These are phyloP conservation scores for Erannis defoliaria DNA, from an alignment of 2,888 invertebrate species.

Conservation along the genomic window DNA sequence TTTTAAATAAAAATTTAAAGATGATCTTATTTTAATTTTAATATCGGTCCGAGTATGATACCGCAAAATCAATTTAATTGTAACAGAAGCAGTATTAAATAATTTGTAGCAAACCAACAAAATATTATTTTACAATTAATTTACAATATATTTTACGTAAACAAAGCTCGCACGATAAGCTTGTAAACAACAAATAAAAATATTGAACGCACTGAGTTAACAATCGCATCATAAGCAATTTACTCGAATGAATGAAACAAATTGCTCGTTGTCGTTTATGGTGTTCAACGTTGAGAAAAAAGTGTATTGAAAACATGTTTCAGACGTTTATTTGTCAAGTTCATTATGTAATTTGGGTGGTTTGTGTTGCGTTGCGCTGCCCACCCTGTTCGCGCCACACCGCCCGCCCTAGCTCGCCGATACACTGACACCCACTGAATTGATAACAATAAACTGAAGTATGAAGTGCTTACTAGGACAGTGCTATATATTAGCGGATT, in stretches of 20 bases:
- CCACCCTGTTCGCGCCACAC: conserved; percentile 35
- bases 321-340: conserved; percentile 57
- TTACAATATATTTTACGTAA: no score
- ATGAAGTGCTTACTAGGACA: no score
- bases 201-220: conserved; percentile 61
- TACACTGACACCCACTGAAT: conserved; percentile 33
- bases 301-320: conserved; percentile 68
- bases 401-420: conserved; percentile 41
- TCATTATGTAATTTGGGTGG: conserved; percentile 69
- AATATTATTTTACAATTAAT: no score
- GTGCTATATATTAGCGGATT: no score
- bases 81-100: no score
- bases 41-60: no score
- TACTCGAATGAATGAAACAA: conserved; percentile 75
- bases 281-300: conserved; percentile 70
- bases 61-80: no score
- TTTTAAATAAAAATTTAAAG: no score
- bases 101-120: no score
- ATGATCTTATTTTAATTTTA: no score
- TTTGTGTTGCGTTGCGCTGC: conserved; percentile 56
- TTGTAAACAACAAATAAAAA: conserved; percentile 15
- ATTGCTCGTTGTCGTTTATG: conserved; percentile 77
- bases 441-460: no score
- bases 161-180: not conserved
- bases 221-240: conserved; percentile 81